phyloP scores from a whole-genome alignment of 2,888 invertebrate genomes.

The Coenonympha glycerion region DNA sequence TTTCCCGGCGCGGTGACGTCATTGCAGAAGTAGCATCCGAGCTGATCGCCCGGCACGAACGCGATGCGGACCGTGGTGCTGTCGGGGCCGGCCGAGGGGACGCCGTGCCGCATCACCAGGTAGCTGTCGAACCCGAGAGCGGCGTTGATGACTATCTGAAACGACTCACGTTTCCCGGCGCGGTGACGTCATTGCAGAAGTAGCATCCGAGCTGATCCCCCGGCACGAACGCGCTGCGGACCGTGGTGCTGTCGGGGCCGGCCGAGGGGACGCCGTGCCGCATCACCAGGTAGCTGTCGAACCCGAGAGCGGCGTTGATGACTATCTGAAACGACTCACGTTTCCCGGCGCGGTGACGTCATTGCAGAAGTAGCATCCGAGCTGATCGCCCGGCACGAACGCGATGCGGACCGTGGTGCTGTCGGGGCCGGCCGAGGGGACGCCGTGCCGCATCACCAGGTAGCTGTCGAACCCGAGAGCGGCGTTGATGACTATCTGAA shows the following conservation, averaged over 20 bases:
- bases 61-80: too few species aligned
- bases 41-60: too few species aligned
- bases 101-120: too few species aligned
- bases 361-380: slow-evolving; percentile 99
- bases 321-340: too few species aligned
- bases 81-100: too few species aligned
- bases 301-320: too few species aligned
- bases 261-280: slow-evolving; percentile 82
- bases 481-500: slow-evolving; percentile 92
- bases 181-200: slow-evolving; percentile 99
- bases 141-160: too few species aligned
- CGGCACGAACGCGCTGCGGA: slow-evolving; percentile 66
- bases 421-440: slow-evolving; percentile 28
- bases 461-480: slow-evolving; percentile 99
- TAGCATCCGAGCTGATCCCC: slow-evolving; percentile 95
- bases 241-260: slow-evolving; percentile 21
- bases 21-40: too few species aligned
- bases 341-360: slow-evolving; percentile 99
- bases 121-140: background rate
- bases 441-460: slow-evolving; percentile 94
- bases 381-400: slow-evolving; percentile 80
- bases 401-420: slow-evolving; percentile 40
- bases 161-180: slow-evolving; percentile 96
- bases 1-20: too few species aligned
- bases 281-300: too few species aligned